phyloP scores from a whole-genome alignment of 1,140 invertebrate species.

The Aplysia californica region DNA sequence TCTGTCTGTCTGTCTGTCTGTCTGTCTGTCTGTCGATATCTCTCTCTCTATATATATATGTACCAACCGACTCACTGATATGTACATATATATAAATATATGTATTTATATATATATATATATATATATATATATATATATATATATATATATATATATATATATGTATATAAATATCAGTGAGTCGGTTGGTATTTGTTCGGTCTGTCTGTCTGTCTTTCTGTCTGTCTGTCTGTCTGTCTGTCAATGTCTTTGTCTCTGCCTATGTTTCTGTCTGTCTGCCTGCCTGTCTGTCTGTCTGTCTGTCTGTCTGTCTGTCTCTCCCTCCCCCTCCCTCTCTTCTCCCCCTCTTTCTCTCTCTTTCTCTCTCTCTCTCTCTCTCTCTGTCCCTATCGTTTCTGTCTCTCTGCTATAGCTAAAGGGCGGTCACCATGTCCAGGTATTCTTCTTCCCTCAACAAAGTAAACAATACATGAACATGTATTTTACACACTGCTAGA shows the following conservation, averaged over 20 bases:
- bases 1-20: too few species aligned
- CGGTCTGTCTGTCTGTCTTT: too few species aligned
- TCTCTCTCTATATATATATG: background rate
- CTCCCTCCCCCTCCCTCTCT: background rate
- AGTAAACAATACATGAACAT: too few species aligned
- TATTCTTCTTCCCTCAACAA: too few species aligned
- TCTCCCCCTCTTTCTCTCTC: background rate
- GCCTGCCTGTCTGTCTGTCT: too few species aligned
- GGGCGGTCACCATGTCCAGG: too few species aligned
- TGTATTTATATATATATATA: conserved; percentile 6
- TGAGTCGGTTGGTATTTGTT: background rate
- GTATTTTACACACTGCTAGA: too few species aligned
- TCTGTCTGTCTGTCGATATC: background rate
- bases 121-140: conserved; percentile 12
- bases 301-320: background rate
- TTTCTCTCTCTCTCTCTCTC: background rate
- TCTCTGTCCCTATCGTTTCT: background rate
- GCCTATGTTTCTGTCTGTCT: too few species aligned
- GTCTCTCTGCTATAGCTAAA: background rate
- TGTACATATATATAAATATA: background rate
- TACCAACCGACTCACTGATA: background rate
- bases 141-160: conserved; percentile 7
- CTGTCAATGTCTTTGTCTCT: too few species aligned
- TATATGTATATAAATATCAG: background rate
- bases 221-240: too few species aligned